Base-by-base conservation (phyloP, 2,888 invertebrate species). In the Toxonevra muliebris region DNA sequence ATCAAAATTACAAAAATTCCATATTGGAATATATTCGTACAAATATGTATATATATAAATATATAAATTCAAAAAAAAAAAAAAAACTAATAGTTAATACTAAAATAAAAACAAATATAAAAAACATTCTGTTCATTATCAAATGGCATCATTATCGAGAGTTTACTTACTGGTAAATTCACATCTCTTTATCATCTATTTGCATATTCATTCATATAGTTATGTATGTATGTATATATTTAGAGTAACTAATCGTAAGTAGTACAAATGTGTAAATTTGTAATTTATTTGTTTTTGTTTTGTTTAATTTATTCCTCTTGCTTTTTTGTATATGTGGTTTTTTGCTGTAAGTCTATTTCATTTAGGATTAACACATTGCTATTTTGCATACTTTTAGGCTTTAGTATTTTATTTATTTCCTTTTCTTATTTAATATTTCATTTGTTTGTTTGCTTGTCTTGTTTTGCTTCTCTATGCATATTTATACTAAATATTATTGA, bases 321-420 rank as follows among this genome's bases (percentile, higher is more conserved):
- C n/a, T 30, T 30, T 30, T 2, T 30, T 30, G 30, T 30, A 30
- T 30, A 30, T 30, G 30, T 30, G 30, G 30, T 30, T 30, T n/a
- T 30, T 7, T 30, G 30, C 7, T 30, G 30, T 30, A 30, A 30
- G 30, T 30, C 30, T 30, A 30, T 30, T 30, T 30, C 30, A 30
- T 30, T 30, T 30, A 30, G 30, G 30, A 30, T 30, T 30, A 30
- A 30, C 30, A 30, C 30, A 30, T 30, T 30, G 52, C 61, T 69
- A 57, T 50, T 50, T 65, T 62, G 61, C 70, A 68, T 62, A 69
- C 42, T 67, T 68, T 61, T 71, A 71, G 72, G 72, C 72, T 53
- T 60, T 61, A 61, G 55, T 65, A 59, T n/a, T 43, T 55, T 13
- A 61, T 40, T 61, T 40, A 30, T 15, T 42, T n/a, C 11, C 19